These are phyloP conservation scores for Popillia japonica DNA, from an alignment of 1,140 invertebrate species.

Conservation along the genomic window DNA sequence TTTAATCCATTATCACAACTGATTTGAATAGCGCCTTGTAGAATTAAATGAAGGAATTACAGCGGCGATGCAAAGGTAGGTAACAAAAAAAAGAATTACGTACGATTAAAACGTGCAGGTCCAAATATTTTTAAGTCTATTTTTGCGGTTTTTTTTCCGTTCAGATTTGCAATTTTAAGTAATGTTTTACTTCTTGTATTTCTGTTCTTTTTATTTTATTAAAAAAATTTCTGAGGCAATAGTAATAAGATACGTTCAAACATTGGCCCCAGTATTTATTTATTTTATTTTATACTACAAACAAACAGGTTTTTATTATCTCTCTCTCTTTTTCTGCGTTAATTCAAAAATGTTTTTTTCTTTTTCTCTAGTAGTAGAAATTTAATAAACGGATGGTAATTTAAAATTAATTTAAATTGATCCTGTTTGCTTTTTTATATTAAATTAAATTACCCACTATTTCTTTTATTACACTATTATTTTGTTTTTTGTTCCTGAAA, in stretches of 20 bases:
- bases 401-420: too few species aligned
- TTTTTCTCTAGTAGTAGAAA: not conserved
- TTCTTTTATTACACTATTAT: constrained; percentile 8
- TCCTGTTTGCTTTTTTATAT: not conserved
- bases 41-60: not conserved
- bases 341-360: not conserved
- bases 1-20: not conserved
- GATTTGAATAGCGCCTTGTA: not conserved
- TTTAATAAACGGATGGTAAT: too few species aligned
- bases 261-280: constrained; percentile 54
- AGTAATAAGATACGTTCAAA: constrained; percentile 54
- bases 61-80: not conserved
- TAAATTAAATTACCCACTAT: not conserved
- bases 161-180: not conserved
- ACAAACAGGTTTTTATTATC: not conserved
- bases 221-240: constrained; percentile 48
- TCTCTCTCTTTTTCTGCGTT: not conserved
- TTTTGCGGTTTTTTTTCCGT: not conserved
- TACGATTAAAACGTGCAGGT: not conserved
- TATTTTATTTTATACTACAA: constrained; percentile 17
- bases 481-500: not conserved
- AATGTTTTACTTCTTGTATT: not conserved
- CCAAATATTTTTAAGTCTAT: not conserved
- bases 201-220: constrained; percentile 4
- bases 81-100: not conserved